These are phyloP conservation scores for Aelia acuminata DNA, from an alignment of 2,888 invertebrate species.

Conservation along the genomic window DNA sequence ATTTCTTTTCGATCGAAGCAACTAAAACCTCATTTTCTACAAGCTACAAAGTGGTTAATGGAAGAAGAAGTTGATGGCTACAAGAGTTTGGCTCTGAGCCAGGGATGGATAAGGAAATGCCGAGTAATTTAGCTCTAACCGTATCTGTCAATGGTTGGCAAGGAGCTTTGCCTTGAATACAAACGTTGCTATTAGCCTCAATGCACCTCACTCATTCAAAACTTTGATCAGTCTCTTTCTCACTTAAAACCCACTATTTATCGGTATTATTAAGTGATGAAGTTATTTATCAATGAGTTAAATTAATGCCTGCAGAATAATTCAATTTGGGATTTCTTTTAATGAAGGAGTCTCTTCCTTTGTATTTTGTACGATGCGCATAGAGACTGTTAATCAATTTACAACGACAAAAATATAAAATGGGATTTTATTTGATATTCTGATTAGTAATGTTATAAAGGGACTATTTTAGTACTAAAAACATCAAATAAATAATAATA, in stretches of 20 bases:
- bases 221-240: slow-evolving; percentile 25
- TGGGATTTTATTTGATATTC: too few species aligned
- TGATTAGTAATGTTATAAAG: too few species aligned
- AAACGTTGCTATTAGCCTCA: slow-evolving; percentile 52
- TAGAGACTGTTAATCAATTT: too few species aligned
- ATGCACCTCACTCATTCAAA: neutral
- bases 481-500: too few species aligned
- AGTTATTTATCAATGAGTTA: neutral
- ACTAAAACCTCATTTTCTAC: neutral
- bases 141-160: slow-evolving; percentile 57
- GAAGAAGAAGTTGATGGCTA: neutral
- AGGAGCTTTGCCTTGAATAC: slow-evolving; percentile 42
- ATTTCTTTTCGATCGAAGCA: neutral
- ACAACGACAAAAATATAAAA: too few species aligned
- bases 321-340: too few species aligned
- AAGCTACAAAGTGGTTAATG: slow-evolving; percentile 18
- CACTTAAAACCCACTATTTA: neutral
- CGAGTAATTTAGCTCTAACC: slow-evolving; percentile 51
- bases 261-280: neutral
- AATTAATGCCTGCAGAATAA: neutral
- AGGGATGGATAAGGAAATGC: slow-evolving; percentile 47
- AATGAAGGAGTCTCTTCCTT: too few species aligned
- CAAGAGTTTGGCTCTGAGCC: neutral
- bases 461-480: too few species aligned
- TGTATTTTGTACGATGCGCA: too few species aligned